Conservation (phyloP, 2,113 vertebrate genomes). For the Albula goreensis region DNA sequence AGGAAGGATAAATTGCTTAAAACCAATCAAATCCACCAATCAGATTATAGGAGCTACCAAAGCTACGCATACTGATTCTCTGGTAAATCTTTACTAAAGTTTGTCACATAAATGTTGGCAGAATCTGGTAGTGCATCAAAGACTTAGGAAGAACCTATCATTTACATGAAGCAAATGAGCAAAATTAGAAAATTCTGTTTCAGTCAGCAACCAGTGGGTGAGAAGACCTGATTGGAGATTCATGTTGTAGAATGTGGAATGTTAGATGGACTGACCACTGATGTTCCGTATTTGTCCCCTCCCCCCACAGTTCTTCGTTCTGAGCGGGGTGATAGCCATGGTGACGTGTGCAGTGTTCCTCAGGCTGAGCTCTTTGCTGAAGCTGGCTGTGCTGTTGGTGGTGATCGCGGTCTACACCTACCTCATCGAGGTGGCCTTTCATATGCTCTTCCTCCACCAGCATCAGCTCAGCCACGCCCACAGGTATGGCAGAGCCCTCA, state of each 20-base stretch:
- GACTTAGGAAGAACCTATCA: not conserved
- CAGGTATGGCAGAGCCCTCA: slow-evolving; percentile 62
- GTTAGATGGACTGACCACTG: not conserved
- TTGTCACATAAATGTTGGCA: not conserved
- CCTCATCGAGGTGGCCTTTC: slow-evolving; percentile 85
- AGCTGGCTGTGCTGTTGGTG: slow-evolving; percentile 86
- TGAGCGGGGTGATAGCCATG: slow-evolving; percentile 92
- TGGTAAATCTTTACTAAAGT: too few relatives aligned
- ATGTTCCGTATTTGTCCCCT: not conserved
- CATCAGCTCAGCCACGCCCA: slow-evolving; percentile 75
- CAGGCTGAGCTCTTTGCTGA: slow-evolving; percentile 89
- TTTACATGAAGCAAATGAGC: not conserved
- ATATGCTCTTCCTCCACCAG: slow-evolving; percentile 76
- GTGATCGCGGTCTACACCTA: slow-evolving; percentile 83
- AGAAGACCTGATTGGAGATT: too few relatives aligned
- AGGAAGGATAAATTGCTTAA: too few relatives aligned
- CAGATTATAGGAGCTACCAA: too few relatives aligned
- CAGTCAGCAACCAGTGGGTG: too few relatives aligned
- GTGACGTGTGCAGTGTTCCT: slow-evolving; percentile 96
- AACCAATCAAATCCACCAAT: too few relatives aligned
- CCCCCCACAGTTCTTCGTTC: slow-evolving; percentile 80
- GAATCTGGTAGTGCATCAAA: not conserved
- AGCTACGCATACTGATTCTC: too few relatives aligned
- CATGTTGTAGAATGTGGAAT: not conserved
- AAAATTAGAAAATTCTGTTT: not conserved